phyloP scores from a whole-genome alignment of 2,797 vertebrate species.

The Aselliscus stoliczkanus region DNA sequence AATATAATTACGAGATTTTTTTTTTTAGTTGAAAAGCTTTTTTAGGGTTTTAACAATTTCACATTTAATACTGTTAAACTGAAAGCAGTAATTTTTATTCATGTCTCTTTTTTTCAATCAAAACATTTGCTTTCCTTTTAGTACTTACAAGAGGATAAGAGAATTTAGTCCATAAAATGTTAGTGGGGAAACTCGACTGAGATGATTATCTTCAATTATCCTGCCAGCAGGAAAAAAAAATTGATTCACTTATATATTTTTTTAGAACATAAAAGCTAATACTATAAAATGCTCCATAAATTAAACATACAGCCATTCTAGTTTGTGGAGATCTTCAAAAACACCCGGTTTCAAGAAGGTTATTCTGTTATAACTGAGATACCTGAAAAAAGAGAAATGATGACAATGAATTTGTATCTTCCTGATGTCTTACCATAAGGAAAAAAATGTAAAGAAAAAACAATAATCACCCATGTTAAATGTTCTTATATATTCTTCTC shows the following conservation, averaged over 20 bases:
- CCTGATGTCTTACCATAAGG: neutral
- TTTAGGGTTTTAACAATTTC: neutral
- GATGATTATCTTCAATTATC: conserved; percentile 94
- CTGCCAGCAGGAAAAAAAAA: conserved; percentile 80
- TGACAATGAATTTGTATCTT: neutral
- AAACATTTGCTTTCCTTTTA: conserved; percentile 37
- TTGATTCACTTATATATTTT: conserved; percentile 33
- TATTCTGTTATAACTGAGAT: conserved; percentile 94
- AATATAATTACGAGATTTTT: neutral
- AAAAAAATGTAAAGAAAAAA: neutral
- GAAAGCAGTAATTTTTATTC: conserved; percentile 13
- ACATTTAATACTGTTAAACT: neutral
- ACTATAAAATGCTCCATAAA: neutral
- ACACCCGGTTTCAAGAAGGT: conserved; percentile 88
- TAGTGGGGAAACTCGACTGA: conserved; percentile 88
- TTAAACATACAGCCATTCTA: conserved; percentile 94
- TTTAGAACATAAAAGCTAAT: conserved; percentile 21
- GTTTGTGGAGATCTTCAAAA: conserved; percentile 92
- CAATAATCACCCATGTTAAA: neutral
- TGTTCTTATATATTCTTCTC: neutral
- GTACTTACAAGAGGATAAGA: conserved; percentile 95
- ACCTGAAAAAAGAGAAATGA: conserved; percentile 82
- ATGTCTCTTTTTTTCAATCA: neutral
- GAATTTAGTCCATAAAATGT: conserved; percentile 94
- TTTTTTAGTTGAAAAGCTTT: neutral